Evolutionary conservation across 2,113 vertebrate genomes (phyloP).

Genomic region (Periophthalmus modestus): DNA sequence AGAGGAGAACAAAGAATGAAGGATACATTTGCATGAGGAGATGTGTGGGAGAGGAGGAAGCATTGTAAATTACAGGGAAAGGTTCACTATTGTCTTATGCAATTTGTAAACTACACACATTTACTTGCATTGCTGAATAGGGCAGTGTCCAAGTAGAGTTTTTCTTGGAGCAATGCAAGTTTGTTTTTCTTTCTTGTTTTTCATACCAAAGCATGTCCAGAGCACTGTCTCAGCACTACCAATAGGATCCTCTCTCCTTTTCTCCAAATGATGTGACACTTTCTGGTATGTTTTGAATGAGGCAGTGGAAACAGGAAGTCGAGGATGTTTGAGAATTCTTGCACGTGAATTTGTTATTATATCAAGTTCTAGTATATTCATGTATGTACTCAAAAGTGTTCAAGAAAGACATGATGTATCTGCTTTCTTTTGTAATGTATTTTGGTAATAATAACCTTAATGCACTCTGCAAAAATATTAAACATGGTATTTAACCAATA

Average conservation of each 20-base stretch:
- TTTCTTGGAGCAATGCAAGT: conserved; percentile 11
- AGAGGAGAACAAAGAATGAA: conserved; percentile 65
- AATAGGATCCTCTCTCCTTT: conserved; percentile 26
- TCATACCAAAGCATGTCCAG: conserved; percentile 43
- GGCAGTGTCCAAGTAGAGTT: conserved; percentile 28
- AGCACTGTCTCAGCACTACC: conserved; percentile 25
- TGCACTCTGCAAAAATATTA: conserved; percentile 71
- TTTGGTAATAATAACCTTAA: conserved; percentile 64
- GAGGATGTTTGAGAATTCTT: conserved; percentile 44
- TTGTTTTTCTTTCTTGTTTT: conserved; percentile 32
- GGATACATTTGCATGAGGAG: conserved; percentile 17
- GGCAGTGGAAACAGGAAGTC: conserved; percentile 11
- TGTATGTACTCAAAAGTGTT: conserved; percentile 63
- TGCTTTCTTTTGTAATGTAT: conserved; percentile 72
- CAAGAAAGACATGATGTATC: conserved; percentile 53
- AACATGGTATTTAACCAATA: conserved; percentile 70
- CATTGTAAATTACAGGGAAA: conserved; percentile 36
- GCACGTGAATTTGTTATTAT: conserved; percentile 51
- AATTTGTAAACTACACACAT: conserved; percentile 47
- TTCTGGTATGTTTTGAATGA: conserved; percentile 7
- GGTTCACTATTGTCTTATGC: conserved; percentile 33
- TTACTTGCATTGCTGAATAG: conserved; percentile 5
- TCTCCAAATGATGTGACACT: conserved; percentile 11
- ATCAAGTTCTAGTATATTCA: conserved; percentile 48
- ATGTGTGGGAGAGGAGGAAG: neutral